These are phyloP conservation scores for Nixonia krombeini DNA, from an alignment of 1,140 invertebrate species.

Conservation along the genomic window DNA sequence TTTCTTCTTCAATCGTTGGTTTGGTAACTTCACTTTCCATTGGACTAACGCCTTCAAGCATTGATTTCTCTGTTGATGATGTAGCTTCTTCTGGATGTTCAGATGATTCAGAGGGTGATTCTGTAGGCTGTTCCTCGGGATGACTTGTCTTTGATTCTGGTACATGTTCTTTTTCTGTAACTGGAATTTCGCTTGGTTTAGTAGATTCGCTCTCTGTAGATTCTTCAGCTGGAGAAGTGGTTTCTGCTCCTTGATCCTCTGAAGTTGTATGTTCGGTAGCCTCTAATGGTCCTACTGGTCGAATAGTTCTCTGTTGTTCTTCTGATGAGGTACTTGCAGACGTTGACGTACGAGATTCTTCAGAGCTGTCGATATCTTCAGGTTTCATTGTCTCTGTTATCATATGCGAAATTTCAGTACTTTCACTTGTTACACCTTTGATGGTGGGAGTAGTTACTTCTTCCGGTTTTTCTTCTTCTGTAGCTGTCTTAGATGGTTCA, in stretches of 20 bases:
- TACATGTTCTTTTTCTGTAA: not conserved
- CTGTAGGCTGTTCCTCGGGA: slow-evolving; percentile 7
- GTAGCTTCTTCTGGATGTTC: slow-evolving; percentile 39
- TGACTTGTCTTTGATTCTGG: slow-evolving; percentile 11
- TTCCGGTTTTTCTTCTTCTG: slow-evolving; percentile 29
- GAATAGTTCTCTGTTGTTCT: too few relatives aligned
- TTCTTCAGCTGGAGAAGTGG: slow-evolving; percentile 25
- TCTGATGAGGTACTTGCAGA: slow-evolving; percentile 2
- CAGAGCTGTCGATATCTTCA: slow-evolving; percentile 13
- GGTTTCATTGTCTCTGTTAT: slow-evolving; percentile 14
- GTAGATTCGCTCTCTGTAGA: slow-evolving; percentile 5
- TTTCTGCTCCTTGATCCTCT: not conserved
- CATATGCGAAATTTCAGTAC: not conserved
- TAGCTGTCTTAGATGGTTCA: slow-evolving; percentile 43
- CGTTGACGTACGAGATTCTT: slow-evolving; percentile 10
- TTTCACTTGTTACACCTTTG: slow-evolving; percentile 13
- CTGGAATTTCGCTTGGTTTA: slow-evolving; percentile 13
- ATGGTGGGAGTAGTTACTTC: slow-evolving; percentile 1
- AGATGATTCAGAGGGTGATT: slow-evolving; percentile 25
- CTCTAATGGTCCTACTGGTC: slow-evolving; percentile 2
- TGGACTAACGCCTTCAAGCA: slow-evolving; percentile 2
- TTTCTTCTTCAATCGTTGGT: slow-evolving; percentile 28
- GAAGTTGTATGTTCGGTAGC: slow-evolving; percentile 2
- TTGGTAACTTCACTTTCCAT: slow-evolving; percentile 28
- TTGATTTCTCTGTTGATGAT: slow-evolving; percentile 2